Base-by-base conservation (phyloP, 1,140 invertebrate species). In the Danaus melanippus region DNA sequence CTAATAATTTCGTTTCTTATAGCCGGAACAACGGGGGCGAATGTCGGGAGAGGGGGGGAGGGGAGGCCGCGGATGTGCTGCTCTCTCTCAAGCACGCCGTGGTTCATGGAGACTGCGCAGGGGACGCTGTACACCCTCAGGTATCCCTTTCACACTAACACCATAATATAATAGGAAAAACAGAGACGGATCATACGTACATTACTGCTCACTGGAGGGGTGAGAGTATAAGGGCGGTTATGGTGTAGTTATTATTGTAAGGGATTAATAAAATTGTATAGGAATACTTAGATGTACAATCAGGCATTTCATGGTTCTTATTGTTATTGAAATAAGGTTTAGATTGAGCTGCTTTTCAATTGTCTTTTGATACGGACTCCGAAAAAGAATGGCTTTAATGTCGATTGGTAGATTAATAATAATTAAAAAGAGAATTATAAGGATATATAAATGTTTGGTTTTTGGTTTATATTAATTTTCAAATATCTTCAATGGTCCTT, bases 31-130 rank as follows among this genome's bases (percentile, higher is more conserved):
- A 72, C 53, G 64, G 65, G 45, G 71, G 71, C 40, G 83, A 86
- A 45, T 83, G 80, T 60, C 70, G 80, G 43, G 83, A 86, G 68
- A 51, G 81, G 49, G 74, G 73, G 9, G 83, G 83, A 10, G 83
- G 81, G 51, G 83, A 76, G 91, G 92, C 95, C 53, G 94, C 95
- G 1, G 95, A 96, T 71, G 94, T 96, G 12, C 88, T 96, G 17
- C 86, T 96, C 56, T 95, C 94, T 0, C 80, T 96, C 56, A 96
- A 96, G 82, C 94, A 96, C 74, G 93, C 95, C 0, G 93, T 96
- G 9, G 93, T 96, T 9, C 94, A 95, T 84, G 93, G 93, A 8
- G 92, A 90, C 60, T 86, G 83, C 62, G 64, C 73, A 42, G 60
- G 67, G 10, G 83, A 82, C 56, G 64, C 66, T 50, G 79, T 77